Evolutionary conservation across 2,888 invertebrate species (phyloP).

Genomic region (Amphipyra berbera): DNA sequence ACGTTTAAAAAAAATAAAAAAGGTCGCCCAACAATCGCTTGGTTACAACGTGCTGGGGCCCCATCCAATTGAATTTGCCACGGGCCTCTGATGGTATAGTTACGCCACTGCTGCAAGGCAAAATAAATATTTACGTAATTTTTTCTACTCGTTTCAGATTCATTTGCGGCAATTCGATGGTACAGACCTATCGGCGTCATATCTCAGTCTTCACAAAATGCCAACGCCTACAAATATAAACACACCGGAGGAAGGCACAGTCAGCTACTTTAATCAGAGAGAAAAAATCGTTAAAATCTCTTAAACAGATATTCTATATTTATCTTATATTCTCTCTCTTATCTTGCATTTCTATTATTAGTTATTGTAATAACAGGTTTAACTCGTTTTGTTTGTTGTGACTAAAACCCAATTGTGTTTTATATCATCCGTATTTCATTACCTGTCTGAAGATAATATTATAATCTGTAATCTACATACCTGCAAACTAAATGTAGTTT

Average conservation of each 20-base stretch:
- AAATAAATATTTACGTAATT: background rate
- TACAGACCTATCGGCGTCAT: conserved; percentile 90
- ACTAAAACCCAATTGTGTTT: background rate
- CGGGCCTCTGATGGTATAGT: too few relatives aligned
- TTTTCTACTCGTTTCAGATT: conserved; percentile 86
- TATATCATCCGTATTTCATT: background rate
- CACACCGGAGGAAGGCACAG: conserved; percentile 78
- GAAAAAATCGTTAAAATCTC: conserved; percentile 83
- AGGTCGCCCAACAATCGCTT: too few relatives aligned
- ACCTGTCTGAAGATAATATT: background rate
- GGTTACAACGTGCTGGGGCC: too few relatives aligned
- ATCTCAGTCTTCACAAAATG: conserved; percentile 84
- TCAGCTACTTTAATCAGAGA: conserved; percentile 83
- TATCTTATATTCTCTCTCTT: too few relatives aligned
- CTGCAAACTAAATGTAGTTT: conserved; percentile 15
- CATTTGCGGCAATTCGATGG: conserved; percentile 93
- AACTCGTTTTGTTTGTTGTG: conserved; percentile 12
- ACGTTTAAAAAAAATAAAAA: too few relatives aligned
- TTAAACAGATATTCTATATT: conserved; percentile 57
- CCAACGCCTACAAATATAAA: conserved; percentile 62
- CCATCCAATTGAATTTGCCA: too few relatives aligned
- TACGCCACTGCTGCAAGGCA: too few relatives aligned
- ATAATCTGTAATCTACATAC: conserved; percentile 24
- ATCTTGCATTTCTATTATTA: background rate
- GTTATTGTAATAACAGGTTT: conserved; percentile 13